Evolutionary conservation across 2,888 invertebrate genomes (phyloP), one percentile per base, ranked within the genome.

Genomic region (Salpingus planirostris): DNA sequence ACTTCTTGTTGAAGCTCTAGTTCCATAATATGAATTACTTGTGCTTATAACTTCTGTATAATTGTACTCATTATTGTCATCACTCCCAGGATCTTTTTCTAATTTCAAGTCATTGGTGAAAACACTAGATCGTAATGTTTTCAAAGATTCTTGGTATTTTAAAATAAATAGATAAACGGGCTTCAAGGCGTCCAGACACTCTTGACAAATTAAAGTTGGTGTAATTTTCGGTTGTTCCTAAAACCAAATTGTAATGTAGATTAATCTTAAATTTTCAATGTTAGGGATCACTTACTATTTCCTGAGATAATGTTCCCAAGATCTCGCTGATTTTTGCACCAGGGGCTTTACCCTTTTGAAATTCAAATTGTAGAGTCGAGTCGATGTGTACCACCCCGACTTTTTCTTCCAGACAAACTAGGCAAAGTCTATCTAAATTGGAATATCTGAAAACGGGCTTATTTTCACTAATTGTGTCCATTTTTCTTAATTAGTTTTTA

Each of bases 141-240:
- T n/a, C n/a, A n/a, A n/a, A n/a, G n/a, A n/a, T 30, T 49, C 42
- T 26, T 52, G 47, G 29, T 44, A 52, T 29, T 49, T 48, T 12
- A 52, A 32, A 36, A 42, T 37, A 27, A 54, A 49, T 21, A 49
- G 38, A 33, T 52, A 52, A 3, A 49, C 50, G 2, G 38, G 33
- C 27, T 46, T 43, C 23, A 50, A 33, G 29, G 50, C 42, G 11
- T 34, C 26, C 11, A 47, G 15, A 32, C 54, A 54, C 25, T 41
- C 42, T 15, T 36, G 21, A 31, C 54, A 54, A 21, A 54, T 41
- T 21, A 45, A 36, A 11, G 33, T 29, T 2, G 50, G 51, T 24
- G 41, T 24, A 13, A 24, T 24, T 8, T 24, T 24, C 3, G 21
- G 13, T n/a, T 26, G 14, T 15, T 21, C 21, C 31, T 31, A 13